phyloP scores from a whole-genome alignment of 35 echinoderm and acorn worm species.

The Amphiura filiformis region DNA sequence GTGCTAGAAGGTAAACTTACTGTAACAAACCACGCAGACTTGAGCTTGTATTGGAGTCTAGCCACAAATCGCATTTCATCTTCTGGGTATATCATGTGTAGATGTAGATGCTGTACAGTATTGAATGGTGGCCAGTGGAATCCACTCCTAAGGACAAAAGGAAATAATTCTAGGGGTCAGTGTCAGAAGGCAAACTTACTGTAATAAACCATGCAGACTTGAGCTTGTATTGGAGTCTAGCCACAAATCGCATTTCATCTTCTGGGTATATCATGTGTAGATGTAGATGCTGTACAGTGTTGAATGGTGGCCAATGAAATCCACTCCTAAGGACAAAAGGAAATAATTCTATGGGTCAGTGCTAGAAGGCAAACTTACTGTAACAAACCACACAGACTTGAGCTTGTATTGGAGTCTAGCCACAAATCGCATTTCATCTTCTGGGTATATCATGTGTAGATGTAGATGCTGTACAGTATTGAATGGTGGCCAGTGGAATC shows the following conservation, averaged over 20 bases:
- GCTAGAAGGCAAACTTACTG: conserved; percentile 66
- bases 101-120: conserved; percentile 80
- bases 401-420: conserved; percentile 45
- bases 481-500: conserved; percentile 89
- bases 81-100: conserved; percentile 62
- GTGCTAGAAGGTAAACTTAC: conserved; percentile 29
- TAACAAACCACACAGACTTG: conserved; percentile 72
- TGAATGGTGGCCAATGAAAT: not conserved
- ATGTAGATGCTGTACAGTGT: not conserved
- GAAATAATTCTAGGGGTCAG: too few species aligned
- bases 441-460: conserved; percentile 67
- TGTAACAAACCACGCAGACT: conserved; percentile 67
- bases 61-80: conserved; percentile 54
- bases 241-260: conserved; percentile 51
- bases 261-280: conserved; percentile 47
- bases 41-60: conserved; percentile 40
- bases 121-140: conserved; percentile 90
- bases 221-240: conserved; percentile 34
- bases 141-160: too few species aligned
- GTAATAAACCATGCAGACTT: conserved; percentile 67
- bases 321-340: too few species aligned
- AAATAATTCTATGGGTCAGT: too few species aligned
- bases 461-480: conserved; percentile 87
- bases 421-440: conserved; percentile 52
- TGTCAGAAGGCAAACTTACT: too few species aligned